These are phyloP conservation scores for Pristis pectinata DNA, from an alignment of 2,797 vertebrate genomes.

Conservation along the genomic window DNA sequence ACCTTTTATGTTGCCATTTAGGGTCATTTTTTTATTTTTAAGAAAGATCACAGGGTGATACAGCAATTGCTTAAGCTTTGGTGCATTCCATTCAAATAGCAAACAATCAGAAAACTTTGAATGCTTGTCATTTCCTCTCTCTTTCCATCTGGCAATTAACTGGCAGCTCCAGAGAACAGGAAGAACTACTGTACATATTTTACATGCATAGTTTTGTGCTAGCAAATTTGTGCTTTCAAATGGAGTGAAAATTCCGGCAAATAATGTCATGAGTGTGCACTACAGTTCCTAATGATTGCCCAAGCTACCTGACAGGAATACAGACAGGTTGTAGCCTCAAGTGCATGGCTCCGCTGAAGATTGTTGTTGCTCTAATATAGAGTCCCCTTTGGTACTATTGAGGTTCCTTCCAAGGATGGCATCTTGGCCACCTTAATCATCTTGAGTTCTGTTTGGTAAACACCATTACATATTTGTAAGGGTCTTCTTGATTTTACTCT, in stretches of 20 bases:
- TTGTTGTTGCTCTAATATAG: neutral
- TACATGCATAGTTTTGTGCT: conserved; percentile 70
- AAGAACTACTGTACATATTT: conserved; percentile 59
- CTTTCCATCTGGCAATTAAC: neutral
- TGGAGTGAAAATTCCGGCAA: neutral
- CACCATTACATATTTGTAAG: neutral
- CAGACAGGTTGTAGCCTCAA: too few relatives aligned
- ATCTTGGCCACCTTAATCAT: neutral
- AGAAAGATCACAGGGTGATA: neutral
- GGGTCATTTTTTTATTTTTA: neutral
- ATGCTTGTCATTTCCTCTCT: neutral
- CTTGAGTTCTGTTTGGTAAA: neutral
- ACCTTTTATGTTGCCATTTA: neutral
- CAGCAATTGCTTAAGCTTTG: conserved; percentile 28
- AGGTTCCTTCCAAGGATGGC: too few relatives aligned
- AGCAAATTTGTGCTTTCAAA: conserved; percentile 59
- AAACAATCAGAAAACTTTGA: neutral
- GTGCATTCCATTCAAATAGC: neutral
- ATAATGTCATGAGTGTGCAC: neutral
- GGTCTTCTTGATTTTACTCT: neutral
- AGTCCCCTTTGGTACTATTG: neutral
- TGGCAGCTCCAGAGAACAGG: conserved; percentile 60
- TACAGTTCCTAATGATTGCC: neutral
- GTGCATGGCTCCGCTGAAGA: neutral
- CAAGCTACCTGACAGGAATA: neutral